phyloP scores from a whole-genome alignment of 2,113 vertebrate species.

The Sphaerodactylus townsendi region DNA sequence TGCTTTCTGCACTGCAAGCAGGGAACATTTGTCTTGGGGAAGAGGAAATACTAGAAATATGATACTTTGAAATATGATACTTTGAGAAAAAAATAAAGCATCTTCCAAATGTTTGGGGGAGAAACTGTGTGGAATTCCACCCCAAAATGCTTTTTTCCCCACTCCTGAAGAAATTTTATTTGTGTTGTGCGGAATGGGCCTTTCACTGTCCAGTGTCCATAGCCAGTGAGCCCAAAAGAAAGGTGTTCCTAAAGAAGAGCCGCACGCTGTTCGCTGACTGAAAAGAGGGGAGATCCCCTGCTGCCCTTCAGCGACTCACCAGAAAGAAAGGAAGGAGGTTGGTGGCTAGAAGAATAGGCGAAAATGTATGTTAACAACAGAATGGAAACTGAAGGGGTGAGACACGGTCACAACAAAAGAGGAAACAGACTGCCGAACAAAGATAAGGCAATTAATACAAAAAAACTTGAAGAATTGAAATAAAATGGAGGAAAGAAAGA shows the following conservation, averaged over 20 bases:
- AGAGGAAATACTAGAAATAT: no score
- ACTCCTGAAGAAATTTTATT: no score
- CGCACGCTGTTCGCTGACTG: background rate
- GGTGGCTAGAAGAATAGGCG: background rate
- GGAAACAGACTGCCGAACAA: background rate
- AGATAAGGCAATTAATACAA: background rate
- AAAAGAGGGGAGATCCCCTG: background rate
- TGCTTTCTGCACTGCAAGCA: no score
- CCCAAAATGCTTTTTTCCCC: no score
- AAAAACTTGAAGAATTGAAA: background rate
- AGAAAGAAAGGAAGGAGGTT: background rate
- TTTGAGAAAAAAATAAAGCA: no score
- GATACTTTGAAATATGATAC: no score
- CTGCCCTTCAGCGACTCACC: accelerated
- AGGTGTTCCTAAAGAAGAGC: background rate
- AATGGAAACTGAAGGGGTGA: background rate
- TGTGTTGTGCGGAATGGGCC: no score
- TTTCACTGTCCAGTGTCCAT: background rate
- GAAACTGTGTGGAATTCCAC: no score
- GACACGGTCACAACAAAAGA: background rate
- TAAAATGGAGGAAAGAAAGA: background rate
- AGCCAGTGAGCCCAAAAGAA: background rate
- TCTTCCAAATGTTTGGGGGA: no score
- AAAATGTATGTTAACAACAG: background rate
- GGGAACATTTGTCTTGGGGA: no score